phyloP scores from a whole-genome alignment of 2,888 invertebrate species.

The Ormia ochracea region DNA sequence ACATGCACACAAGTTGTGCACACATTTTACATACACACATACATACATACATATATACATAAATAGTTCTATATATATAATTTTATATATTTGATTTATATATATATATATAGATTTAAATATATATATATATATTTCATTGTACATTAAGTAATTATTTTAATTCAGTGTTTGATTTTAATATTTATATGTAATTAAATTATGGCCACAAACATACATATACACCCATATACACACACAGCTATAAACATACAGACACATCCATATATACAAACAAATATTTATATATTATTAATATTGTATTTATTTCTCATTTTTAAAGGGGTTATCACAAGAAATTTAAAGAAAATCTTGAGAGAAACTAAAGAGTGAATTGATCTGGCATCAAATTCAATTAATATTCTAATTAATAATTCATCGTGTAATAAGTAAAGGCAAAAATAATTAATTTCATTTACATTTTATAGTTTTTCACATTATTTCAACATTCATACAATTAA shows the following conservation, averaged over 20 bases:
- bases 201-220: slow-evolving; percentile 10
- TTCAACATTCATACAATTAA: no score
- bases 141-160: slow-evolving; percentile 13
- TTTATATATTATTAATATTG: slow-evolving; percentile 1
- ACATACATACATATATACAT: slow-evolving; percentile 28
- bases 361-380: slow-evolving; percentile 42
- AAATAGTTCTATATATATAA: no score
- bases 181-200: slow-evolving; percentile 51
- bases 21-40: slow-evolving; percentile 31
- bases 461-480: no score
- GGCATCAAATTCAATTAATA: slow-evolving; percentile 41
- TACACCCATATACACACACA: slow-evolving; percentile 1
- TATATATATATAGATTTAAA: slow-evolving; percentile 23
- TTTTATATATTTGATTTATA: background rate
- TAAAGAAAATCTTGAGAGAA: slow-evolving; percentile 10
- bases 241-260: slow-evolving; percentile 13
- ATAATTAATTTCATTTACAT: no score
- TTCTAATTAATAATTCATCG: slow-evolving; percentile 7
- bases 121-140: slow-evolving; percentile 2
- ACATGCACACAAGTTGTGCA: slow-evolving; percentile 29
- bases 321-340: slow-evolving; percentile 40
- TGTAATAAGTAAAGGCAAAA: no score
- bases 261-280: slow-evolving; percentile 8
- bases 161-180: slow-evolving; percentile 37
- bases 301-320: slow-evolving; percentile 57